Conservation (phyloP, 2,113 vertebrate genomes). For the Donacobius atricapilla region DNA sequence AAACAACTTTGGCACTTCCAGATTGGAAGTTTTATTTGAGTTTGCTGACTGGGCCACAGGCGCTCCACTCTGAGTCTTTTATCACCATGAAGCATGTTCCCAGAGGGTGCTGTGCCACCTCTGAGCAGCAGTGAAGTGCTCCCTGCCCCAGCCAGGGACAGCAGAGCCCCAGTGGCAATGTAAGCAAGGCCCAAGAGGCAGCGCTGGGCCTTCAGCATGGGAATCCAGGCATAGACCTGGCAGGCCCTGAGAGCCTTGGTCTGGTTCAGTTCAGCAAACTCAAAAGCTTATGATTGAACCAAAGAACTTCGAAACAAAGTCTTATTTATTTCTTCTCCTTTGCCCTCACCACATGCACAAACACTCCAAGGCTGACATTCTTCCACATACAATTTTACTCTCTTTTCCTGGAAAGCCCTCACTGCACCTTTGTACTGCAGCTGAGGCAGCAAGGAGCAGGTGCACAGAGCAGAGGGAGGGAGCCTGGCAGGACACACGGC, state of each 20-base stretch:
- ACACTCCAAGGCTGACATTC: not conserved
- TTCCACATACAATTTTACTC: not conserved
- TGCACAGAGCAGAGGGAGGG: not conserved
- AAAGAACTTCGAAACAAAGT: not conserved
- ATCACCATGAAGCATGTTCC: not conserved
- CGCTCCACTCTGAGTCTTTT: not conserved
- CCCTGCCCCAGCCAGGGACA: not conserved
- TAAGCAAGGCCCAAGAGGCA: not conserved
- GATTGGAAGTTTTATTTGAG: not conserved
- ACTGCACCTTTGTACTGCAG: not conserved
- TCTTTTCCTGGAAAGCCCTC: not conserved
- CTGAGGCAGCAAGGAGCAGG: rapidly evolving
- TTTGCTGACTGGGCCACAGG: not conserved
- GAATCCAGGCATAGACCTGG: not conserved
- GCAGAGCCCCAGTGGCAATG: not conserved
- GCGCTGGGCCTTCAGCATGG: not conserved
- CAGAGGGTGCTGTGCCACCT: not conserved
- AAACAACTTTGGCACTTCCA: not conserved
- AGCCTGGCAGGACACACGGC: not conserved
- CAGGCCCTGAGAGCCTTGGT: not conserved
- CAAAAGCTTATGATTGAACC: not conserved
- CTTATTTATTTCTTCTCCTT: not conserved
- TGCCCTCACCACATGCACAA: not conserved
- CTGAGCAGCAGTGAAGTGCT: not conserved
- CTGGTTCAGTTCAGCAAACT: not conserved